These are phyloP conservation scores for Cryptocephalus primarius DNA, from an alignment of 2,888 invertebrate species.

Conservation along the genomic window DNA sequence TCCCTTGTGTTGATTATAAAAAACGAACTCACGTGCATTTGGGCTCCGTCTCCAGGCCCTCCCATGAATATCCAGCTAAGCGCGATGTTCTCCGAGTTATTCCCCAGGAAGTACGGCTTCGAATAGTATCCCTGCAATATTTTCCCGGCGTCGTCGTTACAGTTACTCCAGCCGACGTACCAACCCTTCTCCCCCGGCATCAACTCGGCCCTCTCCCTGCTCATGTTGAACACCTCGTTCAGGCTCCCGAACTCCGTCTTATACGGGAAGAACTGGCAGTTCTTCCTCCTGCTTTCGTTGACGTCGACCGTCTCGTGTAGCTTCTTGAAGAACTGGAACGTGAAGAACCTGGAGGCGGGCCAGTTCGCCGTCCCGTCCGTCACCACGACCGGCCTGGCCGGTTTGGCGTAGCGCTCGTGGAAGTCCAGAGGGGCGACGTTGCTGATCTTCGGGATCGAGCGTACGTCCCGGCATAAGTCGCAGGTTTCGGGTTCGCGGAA, in stretches of 20 bases:
- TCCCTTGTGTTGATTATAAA: too few relatives aligned
- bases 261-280: constrained; percentile 92
- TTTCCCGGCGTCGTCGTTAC: constrained; percentile 72
- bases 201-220: constrained; percentile 52
- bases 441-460: constrained; percentile 51
- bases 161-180: constrained; percentile 86
- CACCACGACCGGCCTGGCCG: constrained; percentile 71
- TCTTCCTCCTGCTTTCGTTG: constrained; percentile 25
- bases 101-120: constrained; percentile 82
- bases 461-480: constrained; percentile 58
- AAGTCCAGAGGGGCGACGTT: constrained; percentile 59
- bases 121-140: constrained; percentile 66
- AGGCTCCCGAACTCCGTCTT: constrained; percentile 73
- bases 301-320: constrained; percentile 48
- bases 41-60: constrained; percentile 85
- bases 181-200: constrained; percentile 36
- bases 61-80: constrained; percentile 98
- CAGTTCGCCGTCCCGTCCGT: constrained; percentile 73
- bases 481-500: constrained; percentile 77
- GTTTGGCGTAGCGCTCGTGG: constrained; percentile 63
- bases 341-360: constrained; percentile 53
- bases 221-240: constrained; percentile 75
- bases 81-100: constrained; percentile 74
- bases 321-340: constrained; percentile 72
- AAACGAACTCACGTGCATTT: constrained; percentile 72